phyloP scores from a whole-genome alignment of 2,113 vertebrate species.

The Melanostigma gelatinosum region DNA sequence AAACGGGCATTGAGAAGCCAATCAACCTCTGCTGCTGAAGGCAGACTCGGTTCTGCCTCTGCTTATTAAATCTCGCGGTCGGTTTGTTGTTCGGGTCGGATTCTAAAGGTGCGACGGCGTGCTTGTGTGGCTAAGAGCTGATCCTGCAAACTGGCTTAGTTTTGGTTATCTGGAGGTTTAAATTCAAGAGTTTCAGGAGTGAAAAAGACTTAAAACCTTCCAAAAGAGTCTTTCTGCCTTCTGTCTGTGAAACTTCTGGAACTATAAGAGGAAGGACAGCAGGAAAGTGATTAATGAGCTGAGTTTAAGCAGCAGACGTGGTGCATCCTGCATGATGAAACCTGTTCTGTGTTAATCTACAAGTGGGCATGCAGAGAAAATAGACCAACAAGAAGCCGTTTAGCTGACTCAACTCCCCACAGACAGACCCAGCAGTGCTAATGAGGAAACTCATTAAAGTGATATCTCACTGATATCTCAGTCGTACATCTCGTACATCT shows the following conservation, averaged over 20 bases:
- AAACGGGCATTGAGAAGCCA: constrained; percentile 39
- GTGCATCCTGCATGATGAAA: constrained; percentile 19
- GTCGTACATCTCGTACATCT: not conserved
- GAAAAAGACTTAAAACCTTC: too few species aligned
- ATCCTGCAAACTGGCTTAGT: constrained; percentile 27
- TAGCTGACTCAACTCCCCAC: constrained; percentile 51
- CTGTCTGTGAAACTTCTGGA: constrained; percentile 13
- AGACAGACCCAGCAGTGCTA: constrained; percentile 29
- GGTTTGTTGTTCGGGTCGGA: constrained; percentile 15
- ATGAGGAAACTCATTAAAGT: constrained; percentile 50
- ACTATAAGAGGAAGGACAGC: constrained; percentile 11
- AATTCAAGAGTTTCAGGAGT: constrained; percentile 8
- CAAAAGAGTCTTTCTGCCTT: not conserved
- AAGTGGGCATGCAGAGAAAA: not conserved
- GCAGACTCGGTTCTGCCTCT: not conserved
- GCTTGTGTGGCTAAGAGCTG: not conserved
- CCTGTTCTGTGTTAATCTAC: constrained; percentile 1
- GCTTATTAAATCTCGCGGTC: constrained; percentile 13
- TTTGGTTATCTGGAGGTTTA: not conserved
- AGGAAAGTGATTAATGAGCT: constrained; percentile 17
- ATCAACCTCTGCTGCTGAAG: constrained; percentile 28
- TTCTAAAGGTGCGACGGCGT: constrained; percentile 1
- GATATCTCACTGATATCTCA: constrained; percentile 10
- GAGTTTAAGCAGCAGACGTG: constrained; percentile 14
- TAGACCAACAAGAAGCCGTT: constrained; percentile 5